These are phyloP conservation scores for Leucosticte australis DNA, from an alignment of 2,113 vertebrate genomes.

Conservation along the genomic window DNA sequence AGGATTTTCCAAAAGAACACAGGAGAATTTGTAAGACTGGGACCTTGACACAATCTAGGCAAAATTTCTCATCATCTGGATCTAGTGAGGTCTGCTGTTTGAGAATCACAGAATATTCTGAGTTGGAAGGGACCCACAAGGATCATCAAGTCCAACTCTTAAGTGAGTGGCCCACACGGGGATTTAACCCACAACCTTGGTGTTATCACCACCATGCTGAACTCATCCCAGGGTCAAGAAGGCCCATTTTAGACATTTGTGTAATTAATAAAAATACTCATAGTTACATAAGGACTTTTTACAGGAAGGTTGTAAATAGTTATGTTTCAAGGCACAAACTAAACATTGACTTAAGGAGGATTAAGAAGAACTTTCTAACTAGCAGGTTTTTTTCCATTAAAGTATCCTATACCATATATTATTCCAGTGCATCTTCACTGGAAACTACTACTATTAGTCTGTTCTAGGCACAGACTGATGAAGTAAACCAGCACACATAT, in stretches of 20 bases:
- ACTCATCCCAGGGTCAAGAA: background rate
- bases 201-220: background rate
- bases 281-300: background rate
- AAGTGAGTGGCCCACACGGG: rapidly evolving
- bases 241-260: background rate
- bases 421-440: background rate
- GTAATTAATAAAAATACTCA: background rate
- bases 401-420: background rate
- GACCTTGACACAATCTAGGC: background rate
- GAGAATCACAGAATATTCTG: background rate
- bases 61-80: background rate
- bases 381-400: background rate
- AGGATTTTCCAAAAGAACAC: background rate
- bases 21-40: background rate
- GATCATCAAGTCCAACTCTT: background rate
- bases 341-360: background rate
- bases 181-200: background rate
- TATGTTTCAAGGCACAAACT: background rate
- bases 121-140: background rate
- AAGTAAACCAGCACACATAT: background rate
- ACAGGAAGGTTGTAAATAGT: background rate
- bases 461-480: background rate
- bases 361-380: background rate
- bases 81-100: background rate
- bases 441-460: background rate